Evolutionary conservation across 2,797 vertebrate species (phyloP).

Genomic region (Pseudomugil gertrudae): DNA sequence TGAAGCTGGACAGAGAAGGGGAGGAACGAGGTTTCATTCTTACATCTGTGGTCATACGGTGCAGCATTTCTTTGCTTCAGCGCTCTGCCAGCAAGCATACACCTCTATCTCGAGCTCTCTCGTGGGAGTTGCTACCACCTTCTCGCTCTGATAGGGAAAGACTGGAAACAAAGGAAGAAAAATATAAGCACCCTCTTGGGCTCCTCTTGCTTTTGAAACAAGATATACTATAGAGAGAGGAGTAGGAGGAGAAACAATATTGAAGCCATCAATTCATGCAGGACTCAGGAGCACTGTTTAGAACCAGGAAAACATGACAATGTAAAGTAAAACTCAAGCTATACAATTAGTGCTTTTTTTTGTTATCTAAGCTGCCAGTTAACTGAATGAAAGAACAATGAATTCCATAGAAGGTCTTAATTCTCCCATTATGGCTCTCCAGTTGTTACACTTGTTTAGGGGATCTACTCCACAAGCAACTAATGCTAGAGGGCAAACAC

Average conservation of each 20-base stretch:
- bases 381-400: slow-evolving; percentile 12
- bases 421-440: slow-evolving; percentile 10
- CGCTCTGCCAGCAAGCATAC: slow-evolving; percentile 61
- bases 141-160: slow-evolving; percentile 68
- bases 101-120: slow-evolving; percentile 61
- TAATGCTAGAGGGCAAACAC: slow-evolving; percentile 67
- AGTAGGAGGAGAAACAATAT: slow-evolving; percentile 61
- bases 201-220: slow-evolving; percentile 64
- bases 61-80: slow-evolving; percentile 63
- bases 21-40: slow-evolving; percentile 34
- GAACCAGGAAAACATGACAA: slow-evolving; percentile 18
- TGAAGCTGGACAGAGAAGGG: slow-evolving; percentile 48
- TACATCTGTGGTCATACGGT: slow-evolving; percentile 55
- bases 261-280: slow-evolving; percentile 73
- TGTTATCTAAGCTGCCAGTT: slow-evolving; percentile 1
- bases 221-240: slow-evolving; percentile 58
- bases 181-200: slow-evolving; percentile 66
- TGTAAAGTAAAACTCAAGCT: slow-evolving; percentile 29
- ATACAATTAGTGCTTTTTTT: slow-evolving; percentile 18
- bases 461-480: slow-evolving; percentile 45
- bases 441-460: slow-evolving; percentile 26
- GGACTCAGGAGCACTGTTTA: slow-evolving; percentile 48
- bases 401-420: neutral
- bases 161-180: slow-evolving; percentile 73
- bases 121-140: slow-evolving; percentile 67